Base-by-base conservation (phyloP, 2,888 invertebrate species). In the Chymomyza amoena region DNA sequence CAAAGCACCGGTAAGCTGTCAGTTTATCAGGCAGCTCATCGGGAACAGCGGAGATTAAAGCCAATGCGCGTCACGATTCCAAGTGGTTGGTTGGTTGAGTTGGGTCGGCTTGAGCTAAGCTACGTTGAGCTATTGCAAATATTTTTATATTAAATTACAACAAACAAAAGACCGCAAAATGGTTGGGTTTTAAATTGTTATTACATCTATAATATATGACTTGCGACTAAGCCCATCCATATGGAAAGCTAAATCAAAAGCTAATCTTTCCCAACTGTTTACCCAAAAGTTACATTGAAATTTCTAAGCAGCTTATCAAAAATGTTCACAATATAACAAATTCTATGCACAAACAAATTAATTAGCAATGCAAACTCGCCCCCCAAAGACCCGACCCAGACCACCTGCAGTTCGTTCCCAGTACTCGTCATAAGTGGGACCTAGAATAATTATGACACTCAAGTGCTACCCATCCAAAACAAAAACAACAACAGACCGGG, bases 331-430 rank as follows among this genome's bases (percentile, higher is more conserved):
- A 45, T 45, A 10, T 45, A 45, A 45, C 39, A 13, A 13, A 45
- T 45, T 45, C 39, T 45, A 13, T 45, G 39, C 77, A 83, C 79
- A 81, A 81, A 84, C 81, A 83, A 83, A 86, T 83, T 83, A 83
- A 83, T 83, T 83, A 83, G 86, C 86, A 83, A 86, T 81, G 84
- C 86, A 79, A 32, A 66, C 69, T n/a, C n/a, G n/a, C n/a, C n/a
- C n/a, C 15, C 20, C 9, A 16, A n/a, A 68, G 13, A 20, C 18
- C 15, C 73, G 13, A 20, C 18, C 15, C 73, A 71, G 13, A 45
- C 54, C 61, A 64, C 68, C 70, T 71, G 68, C 20, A 64, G 71
- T 72, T 73, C 72, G n/a, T n/a, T n/a, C 69, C 32, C 32, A 32
- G 1, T 69, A 68, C 1, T 57, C 20, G 15, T 25, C 61, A 61